Percentiles rank a stretch among this genome's conserved stretches.
Conservation (phyloP, 2,797 vertebrate genomes). For the Esox lucius region DNA sequence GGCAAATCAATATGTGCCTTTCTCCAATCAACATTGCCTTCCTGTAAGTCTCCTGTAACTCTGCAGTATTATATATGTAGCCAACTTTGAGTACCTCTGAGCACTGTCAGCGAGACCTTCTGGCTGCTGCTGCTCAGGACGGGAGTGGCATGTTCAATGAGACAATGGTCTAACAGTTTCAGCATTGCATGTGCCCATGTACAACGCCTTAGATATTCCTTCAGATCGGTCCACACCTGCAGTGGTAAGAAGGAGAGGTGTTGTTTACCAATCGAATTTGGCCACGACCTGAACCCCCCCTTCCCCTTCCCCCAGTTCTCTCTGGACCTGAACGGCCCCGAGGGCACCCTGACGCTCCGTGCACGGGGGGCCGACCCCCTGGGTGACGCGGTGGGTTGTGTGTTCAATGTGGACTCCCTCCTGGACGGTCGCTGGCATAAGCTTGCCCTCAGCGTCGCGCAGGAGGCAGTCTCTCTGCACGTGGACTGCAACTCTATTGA, state of each 20-base stretch:
- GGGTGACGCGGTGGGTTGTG: constrained; percentile 63
- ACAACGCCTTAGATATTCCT: neutral
- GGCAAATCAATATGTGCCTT: constrained; percentile 52
- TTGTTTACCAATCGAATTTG: neutral
- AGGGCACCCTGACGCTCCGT: constrained; percentile 83
- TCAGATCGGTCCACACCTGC: neutral
- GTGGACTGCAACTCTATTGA: constrained; percentile 87
- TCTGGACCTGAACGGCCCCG: constrained; percentile 81
- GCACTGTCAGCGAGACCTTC: neutral
- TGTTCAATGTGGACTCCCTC: constrained; percentile 81
- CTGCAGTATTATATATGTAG: constrained; percentile 42
- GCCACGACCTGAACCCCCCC: constrained; percentile 9
- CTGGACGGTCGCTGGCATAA: constrained; percentile 93
- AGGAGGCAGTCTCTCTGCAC: constrained; percentile 74
- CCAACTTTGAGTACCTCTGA: neutral
- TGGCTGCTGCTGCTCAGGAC: constrained; percentile 4
- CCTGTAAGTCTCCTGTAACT: constrained; percentile 33
- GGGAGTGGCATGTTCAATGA: neutral
- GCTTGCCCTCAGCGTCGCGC: constrained; percentile 81
- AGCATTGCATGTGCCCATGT: neutral
- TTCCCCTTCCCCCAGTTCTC: constrained; percentile 78
- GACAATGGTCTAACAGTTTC: neutral
- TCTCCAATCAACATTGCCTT: constrained; percentile 64
- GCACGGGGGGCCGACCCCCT: constrained; percentile 51
- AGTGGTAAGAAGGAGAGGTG: neutral